Evolutionary conservation across 2,888 invertebrate species (phyloP).

Genomic region (Hyppa rectilinea): DNA sequence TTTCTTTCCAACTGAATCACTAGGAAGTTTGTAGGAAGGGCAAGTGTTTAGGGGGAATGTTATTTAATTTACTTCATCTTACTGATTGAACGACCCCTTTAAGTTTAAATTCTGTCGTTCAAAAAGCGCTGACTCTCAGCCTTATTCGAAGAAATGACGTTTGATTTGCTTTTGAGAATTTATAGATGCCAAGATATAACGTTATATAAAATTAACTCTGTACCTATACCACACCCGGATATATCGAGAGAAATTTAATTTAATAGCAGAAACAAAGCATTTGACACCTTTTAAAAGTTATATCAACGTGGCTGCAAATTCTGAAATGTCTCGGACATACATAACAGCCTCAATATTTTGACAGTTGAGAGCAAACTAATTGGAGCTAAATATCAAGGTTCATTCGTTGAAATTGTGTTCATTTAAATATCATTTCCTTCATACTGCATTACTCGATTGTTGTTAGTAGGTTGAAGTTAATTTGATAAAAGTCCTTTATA

Average conservation of each 20-base stretch:
- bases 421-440: slow-evolving; percentile 66
- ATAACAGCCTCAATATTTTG: slow-evolving; percentile 64
- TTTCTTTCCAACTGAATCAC: not conserved
- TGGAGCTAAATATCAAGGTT: slow-evolving; percentile 73
- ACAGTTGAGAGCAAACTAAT: slow-evolving; percentile 64
- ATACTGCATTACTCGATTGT: slow-evolving; percentile 19
- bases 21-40: not conserved
- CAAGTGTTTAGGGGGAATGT: too few relatives aligned
- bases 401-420: slow-evolving; percentile 60
- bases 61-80: not conserved
- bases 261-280: slow-evolving; percentile 19
- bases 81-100: too few relatives aligned
- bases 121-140: not conserved
- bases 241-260: slow-evolving; percentile 5
- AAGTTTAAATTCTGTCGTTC: too few relatives aligned
- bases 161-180: not conserved
- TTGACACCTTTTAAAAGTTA: slow-evolving; percentile 24
- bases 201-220: not conserved
- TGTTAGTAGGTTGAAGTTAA: slow-evolving; percentile 25
- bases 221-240: not conserved
- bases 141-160: not conserved
- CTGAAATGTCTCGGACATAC: slow-evolving; percentile 64
- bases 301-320: slow-evolving; percentile 34
- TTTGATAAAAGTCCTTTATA: not conserved
- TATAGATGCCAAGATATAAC: not conserved